These are phyloP conservation scores for Malurus cyaneus DNA, from an alignment of 2,113 vertebrate genomes.

Conservation along the genomic window DNA sequence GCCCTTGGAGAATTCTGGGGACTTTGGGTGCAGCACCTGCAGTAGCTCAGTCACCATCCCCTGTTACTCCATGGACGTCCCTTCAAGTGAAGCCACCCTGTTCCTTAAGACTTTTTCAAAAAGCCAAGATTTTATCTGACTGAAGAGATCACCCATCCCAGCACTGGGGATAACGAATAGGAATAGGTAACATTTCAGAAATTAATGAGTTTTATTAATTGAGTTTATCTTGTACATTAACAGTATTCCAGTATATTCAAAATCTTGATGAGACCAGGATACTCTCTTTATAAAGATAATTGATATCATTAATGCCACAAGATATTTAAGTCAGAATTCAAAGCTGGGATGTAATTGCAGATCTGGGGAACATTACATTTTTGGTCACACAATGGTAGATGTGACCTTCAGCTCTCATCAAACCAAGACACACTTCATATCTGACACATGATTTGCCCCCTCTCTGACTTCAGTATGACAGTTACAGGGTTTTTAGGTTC, in stretches of 20 bases:
- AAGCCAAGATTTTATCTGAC: neutral
- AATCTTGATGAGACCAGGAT: neutral
- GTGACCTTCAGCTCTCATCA: neutral
- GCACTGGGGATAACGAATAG: neutral
- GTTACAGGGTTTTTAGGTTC: neutral
- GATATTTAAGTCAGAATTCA: neutral
- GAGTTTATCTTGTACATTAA: neutral
- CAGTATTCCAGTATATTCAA: neutral
- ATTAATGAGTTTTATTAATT: conserved; percentile 13
- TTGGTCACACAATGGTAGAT: neutral
- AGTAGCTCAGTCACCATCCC: accelerated
- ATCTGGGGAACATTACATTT: neutral
- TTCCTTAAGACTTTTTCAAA: neutral
- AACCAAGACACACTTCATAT: neutral
- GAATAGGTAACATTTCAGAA: conserved; percentile 9
- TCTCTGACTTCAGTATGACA: neutral
- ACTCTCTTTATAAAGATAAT: neutral
- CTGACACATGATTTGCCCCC: neutral
- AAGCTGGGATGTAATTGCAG: neutral
- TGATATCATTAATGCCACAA: neutral
- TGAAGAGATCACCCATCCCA: neutral
- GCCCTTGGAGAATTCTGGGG: neutral
- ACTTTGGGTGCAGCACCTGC: accelerated
- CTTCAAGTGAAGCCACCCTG: neutral
- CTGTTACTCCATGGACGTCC: neutral